A percentile compares a stretch with the other conserved stretches of the same genome.
Evolutionary conservation across 2,113 vertebrate species (phyloP).

Genomic region (Triplophysa dalaica): DNA sequence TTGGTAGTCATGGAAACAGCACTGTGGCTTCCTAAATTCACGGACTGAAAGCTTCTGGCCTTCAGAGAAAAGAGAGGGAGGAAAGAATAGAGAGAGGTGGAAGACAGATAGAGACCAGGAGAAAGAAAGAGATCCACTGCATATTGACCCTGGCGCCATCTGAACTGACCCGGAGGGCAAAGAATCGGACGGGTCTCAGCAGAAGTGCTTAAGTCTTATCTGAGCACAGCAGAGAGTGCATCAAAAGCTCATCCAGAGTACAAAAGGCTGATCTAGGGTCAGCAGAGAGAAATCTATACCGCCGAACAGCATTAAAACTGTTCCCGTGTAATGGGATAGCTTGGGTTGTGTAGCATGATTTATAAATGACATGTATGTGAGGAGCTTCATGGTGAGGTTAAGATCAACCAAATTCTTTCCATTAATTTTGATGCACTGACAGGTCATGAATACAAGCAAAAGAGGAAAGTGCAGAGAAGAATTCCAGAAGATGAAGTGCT

Average conservation of each 20-base stretch:
- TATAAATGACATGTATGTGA: background rate
- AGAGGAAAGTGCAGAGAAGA: background rate
- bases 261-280: constrained; percentile 23
- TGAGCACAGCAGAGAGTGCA: constrained; percentile 14
- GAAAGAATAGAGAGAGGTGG: constrained; percentile 1
- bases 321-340: background rate
- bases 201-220: constrained; percentile 16
- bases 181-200: background rate
- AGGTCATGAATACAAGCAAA: background rate
- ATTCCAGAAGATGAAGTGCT: background rate
- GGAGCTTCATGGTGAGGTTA: background rate
- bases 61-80: constrained; percentile 26
- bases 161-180: background rate
- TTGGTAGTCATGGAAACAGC: constrained; percentile 49
- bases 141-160: background rate
- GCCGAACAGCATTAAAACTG: background rate
- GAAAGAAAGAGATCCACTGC: background rate
- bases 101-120: background rate
- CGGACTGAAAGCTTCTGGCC: constrained; percentile 18
- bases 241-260: constrained; percentile 12
- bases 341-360: constrained; percentile 6
- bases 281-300: constrained; percentile 13
- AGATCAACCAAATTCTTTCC: background rate
- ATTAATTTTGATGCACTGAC: background rate
- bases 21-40: constrained; percentile 33